A percentile compares a stretch with the other conserved stretches of the same genome.
These are phyloP conservation scores for Polyommatus iphigenia DNA, from an alignment of 2,888 invertebrate genomes.

Conservation along the genomic window DNA sequence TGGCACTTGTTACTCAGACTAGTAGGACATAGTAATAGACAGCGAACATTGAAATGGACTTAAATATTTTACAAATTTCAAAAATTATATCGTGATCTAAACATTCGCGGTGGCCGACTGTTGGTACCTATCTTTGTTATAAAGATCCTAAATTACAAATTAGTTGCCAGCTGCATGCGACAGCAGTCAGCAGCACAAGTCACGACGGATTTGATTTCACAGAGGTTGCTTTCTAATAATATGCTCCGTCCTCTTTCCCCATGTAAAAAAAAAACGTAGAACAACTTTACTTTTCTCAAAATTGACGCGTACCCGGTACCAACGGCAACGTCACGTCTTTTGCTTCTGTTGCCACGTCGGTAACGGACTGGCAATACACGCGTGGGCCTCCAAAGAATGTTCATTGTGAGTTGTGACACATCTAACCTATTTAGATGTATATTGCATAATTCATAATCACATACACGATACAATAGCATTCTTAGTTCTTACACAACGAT, in stretches of 20 bases:
- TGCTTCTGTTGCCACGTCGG: too few relatives aligned
- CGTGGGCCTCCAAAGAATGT: constrained; percentile 11
- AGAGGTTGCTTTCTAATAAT: too few relatives aligned
- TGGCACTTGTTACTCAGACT: too few relatives aligned
- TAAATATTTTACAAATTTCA: constrained; percentile 51
- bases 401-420: not conserved
- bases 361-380: not conserved
- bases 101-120: constrained; percentile 12
- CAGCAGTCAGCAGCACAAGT: not conserved
- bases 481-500: not conserved
- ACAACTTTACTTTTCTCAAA: too few relatives aligned
- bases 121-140: not conserved
- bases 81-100: constrained; percentile 29
- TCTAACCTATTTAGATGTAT: not conserved
- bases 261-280: too few relatives aligned
- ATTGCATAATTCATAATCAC: constrained; percentile 2
- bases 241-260: too few relatives aligned
- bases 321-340: too few relatives aligned
- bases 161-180: not conserved
- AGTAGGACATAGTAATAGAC: constrained; percentile 54
- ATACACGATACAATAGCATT: not conserved
- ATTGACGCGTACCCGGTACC: too few relatives aligned
- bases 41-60: constrained; percentile 68
- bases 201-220: not conserved
- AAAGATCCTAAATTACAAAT: not conserved